Evolutionary conservation across 2,113 vertebrate genomes (phyloP).

Genomic region (Bubalus kerabau): DNA sequence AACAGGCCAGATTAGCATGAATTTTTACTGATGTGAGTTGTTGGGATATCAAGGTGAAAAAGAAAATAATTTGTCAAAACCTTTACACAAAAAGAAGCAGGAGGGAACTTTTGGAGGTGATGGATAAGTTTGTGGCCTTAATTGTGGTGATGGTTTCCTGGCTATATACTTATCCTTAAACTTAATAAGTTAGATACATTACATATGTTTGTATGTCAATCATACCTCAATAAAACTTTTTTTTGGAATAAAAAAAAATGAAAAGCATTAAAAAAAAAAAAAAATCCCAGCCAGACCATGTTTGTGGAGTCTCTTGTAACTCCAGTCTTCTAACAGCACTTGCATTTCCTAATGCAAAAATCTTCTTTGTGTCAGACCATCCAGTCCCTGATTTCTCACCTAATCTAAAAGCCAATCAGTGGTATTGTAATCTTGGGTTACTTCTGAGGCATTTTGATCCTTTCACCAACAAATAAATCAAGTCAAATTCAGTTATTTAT

Average conservation of each 20-base stretch:
- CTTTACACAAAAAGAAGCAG: background rate
- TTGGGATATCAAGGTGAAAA: background rate
- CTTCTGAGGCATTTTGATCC: background rate
- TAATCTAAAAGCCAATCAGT: background rate
- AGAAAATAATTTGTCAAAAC: background rate
- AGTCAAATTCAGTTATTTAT: background rate
- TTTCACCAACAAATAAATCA: background rate
- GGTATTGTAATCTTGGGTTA: background rate
- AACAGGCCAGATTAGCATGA: background rate
- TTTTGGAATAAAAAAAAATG: too few species aligned
- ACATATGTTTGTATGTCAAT: background rate
- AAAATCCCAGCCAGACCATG: background rate
- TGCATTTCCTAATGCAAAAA: background rate
- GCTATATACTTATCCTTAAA: background rate
- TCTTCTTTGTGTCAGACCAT: background rate
- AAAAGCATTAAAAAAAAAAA: background rate
- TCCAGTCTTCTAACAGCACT: background rate
- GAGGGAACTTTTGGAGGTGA: background rate
- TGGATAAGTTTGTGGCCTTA: background rate
- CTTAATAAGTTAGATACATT: background rate
- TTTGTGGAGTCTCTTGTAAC: background rate
- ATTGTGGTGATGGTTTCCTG: background rate
- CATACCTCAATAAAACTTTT: background rate
- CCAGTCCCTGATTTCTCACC: background rate
- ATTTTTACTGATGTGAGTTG: background rate